phyloP scores from a whole-genome alignment of 2,888 invertebrate species.

The Cryptus armator region DNA sequence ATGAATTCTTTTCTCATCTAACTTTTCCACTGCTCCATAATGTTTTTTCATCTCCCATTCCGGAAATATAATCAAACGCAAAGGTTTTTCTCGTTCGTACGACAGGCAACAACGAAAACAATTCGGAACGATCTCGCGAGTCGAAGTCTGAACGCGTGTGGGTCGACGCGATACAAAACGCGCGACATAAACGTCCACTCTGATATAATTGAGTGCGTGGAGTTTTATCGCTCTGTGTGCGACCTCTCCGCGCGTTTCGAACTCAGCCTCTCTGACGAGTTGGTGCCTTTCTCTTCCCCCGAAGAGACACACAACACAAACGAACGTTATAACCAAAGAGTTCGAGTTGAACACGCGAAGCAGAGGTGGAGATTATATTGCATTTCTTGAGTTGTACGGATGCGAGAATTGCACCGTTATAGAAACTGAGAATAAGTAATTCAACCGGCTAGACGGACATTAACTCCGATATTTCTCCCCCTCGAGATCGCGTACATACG shows the following conservation, averaged over 20 bases:
- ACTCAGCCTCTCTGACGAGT: conserved; percentile 45
- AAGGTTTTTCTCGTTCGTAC: conserved; percentile 1
- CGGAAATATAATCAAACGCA: conserved; percentile 4
- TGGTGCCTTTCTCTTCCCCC: conserved; percentile 50
- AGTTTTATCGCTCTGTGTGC: conserved; percentile 63
- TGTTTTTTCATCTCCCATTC: neutral
- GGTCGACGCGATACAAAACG: conserved; percentile 66
- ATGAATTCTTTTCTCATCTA: neutral
- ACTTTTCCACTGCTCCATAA: neutral
- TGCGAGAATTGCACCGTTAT: conserved; percentile 49
- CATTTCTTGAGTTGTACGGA: conserved; percentile 30
- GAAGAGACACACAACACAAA: conserved; percentile 33
- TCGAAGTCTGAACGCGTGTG: conserved; percentile 44
- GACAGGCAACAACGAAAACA: conserved; percentile 42
- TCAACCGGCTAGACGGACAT: conserved; percentile 38
- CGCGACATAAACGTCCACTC: conserved; percentile 67
- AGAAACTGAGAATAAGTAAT: conserved; percentile 53
- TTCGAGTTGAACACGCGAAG: neutral
- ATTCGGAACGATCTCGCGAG: neutral
- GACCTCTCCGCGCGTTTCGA: conserved; percentile 33
- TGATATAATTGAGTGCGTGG: conserved; percentile 70
- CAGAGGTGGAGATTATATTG: conserved; percentile 19
- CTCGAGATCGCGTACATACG: conserved; percentile 16
- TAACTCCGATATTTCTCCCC: conserved; percentile 43
- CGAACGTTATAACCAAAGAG: too few species aligned